phyloP scores from a whole-genome alignment of 2,797 vertebrate species.

The Apodemus agrarius region DNA sequence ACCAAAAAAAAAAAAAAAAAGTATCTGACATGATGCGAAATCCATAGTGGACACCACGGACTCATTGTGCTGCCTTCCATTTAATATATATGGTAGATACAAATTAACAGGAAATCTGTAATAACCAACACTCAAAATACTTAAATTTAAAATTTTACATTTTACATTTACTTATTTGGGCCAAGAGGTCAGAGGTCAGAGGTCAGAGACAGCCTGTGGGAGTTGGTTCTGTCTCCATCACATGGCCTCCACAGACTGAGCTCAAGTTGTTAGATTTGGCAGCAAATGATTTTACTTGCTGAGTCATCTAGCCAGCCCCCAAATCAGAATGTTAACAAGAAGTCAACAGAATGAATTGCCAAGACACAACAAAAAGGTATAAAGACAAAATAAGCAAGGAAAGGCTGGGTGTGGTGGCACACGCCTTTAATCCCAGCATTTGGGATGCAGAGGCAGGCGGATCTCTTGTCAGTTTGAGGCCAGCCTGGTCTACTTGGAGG shows the following conservation, averaged over 20 bases:
- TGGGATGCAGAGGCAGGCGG: not conserved
- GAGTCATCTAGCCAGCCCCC: not conserved
- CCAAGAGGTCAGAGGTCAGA: not conserved
- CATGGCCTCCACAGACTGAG: not conserved
- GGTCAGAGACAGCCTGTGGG: not conserved
- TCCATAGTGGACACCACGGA: not conserved
- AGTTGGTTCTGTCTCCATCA: not conserved
- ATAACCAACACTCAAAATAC: conserved; percentile 12
- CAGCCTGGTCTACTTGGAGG: not conserved
- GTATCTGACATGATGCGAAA: not conserved
- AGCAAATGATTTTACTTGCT: not conserved
- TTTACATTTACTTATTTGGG: not conserved
- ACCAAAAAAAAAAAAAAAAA: conserved; percentile 63
- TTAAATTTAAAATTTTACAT: not conserved
- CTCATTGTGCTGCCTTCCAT: not conserved
- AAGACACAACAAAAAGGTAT: not conserved
- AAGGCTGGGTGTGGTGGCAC: not conserved
- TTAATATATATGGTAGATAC: not conserved
- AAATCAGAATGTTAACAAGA: not conserved
- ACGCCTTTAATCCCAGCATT: not conserved
- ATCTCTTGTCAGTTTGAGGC: not conserved
- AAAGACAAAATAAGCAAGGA: not conserved
- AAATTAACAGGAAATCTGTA: conserved; percentile 29
- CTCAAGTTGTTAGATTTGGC: not conserved
- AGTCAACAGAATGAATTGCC: not conserved